A percentile compares a stretch with the other conserved stretches of the same genome.
Conservation (phyloP, 2,797 vertebrate species). For the Micrastur ruficollis region DNA sequence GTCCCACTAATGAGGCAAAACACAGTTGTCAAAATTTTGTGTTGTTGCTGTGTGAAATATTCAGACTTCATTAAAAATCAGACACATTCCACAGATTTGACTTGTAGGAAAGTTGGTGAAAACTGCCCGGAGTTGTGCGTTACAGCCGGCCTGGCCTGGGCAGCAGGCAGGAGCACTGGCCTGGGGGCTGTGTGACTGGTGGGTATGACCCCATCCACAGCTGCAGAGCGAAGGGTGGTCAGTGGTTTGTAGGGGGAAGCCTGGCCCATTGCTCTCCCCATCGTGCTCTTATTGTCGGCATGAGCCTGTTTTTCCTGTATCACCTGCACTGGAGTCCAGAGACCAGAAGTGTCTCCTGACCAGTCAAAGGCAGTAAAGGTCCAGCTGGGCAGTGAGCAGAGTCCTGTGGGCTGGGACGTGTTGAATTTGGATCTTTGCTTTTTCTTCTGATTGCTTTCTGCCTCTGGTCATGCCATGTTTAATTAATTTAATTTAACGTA, state of each 20-base stretch:
- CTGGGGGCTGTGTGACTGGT: accelerated
- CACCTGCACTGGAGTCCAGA: not conserved
- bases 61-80: not conserved
- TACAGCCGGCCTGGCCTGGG: accelerated
- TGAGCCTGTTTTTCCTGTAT: not conserved
- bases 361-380: not conserved
- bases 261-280: not conserved
- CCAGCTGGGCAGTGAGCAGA: not conserved
- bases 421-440: constrained; percentile 16
- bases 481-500: constrained; percentile 58
- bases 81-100: not conserved
- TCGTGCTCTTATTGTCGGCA: accelerated
- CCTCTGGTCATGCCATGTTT: constrained; percentile 47
- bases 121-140: not conserved
- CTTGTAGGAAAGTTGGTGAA: not conserved
- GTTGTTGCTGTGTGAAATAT: not conserved
- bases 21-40: not conserved
- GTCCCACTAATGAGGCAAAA: not conserved
- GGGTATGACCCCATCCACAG: accelerated
- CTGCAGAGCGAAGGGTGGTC: too few species aligned
- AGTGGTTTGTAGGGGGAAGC: accelerated
- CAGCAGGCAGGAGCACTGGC: not conserved
- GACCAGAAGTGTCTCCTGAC: not conserved
- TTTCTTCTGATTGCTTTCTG: constrained; percentile 47
- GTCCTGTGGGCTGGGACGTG: not conserved